Evolutionary conservation across 2,888 invertebrate genomes (phyloP), one percentile per base, ranked within the genome.

Genomic region (Anaspis maculata): DNA sequence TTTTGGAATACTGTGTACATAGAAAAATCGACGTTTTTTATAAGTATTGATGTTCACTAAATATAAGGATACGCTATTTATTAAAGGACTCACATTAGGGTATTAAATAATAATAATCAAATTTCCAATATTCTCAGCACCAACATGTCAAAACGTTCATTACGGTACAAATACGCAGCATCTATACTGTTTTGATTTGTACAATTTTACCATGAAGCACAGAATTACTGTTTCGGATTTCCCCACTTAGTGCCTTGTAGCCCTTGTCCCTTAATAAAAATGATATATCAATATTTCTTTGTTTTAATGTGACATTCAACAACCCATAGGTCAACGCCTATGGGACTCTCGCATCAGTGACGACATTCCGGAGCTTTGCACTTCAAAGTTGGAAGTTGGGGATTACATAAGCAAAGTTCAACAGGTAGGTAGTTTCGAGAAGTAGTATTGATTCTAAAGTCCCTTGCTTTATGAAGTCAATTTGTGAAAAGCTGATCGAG

Each of bases 161-260:
- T 22, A 39, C 26, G 35, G 33, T 36, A 36, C 32, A 36, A 30
- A 30, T n/a, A 32, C 24, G 22, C 25, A 16, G 22, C 31, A 15
- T 38, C 23, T 30, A 22, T 27, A 23, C 16, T 32, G 15, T 27
- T 11, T 25, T 29, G 23, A 32, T 38, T 28, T 28, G 13, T 24
- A 9, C 24, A 24, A 9, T 41, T 35, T 39, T 35, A 37, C 28
- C 30, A 19, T 38, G 38, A 27, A 41, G 41, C 44, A 48, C 44
- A 44, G 41, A 42, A 24, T 39, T 30, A 19, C 19, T 19, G 5
- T 30, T 42, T 35, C 28, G 27, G 36, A 28, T 30, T 32, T 32
- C 36, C 44, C 39, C 40, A 40, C 37, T 37, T 51, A 53, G 53
- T 51, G 53, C 53, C 53, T 52, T 51, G 45, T 52, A 52, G 52